A percentile compares a stretch with the other conserved stretches of the same genome.
Conservation (phyloP, 2,888 invertebrate genomes). For the Hypomecis punctinalis region DNA sequence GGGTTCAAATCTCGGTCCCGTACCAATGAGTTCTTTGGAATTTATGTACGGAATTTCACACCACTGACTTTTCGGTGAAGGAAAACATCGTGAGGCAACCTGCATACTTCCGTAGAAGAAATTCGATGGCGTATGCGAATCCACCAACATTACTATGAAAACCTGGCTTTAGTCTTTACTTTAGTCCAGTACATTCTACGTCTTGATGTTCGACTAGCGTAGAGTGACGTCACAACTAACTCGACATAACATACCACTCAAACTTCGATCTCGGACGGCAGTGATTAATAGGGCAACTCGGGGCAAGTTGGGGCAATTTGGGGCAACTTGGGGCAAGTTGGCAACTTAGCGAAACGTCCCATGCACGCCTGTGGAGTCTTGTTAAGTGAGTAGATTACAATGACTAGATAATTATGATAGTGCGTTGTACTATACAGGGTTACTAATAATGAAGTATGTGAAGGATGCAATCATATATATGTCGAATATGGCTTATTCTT, state of each 20-base stretch:
- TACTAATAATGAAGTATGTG: no score
- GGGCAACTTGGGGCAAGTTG: neutral
- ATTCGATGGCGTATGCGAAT: no score
- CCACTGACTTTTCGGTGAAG: no score
- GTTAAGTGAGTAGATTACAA: neutral
- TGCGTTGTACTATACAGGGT: neutral
- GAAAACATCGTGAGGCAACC: no score
- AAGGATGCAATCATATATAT: no score
- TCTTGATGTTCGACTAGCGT: neutral
- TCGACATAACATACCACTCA: constrained; percentile 16
- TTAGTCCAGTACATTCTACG: neutral
- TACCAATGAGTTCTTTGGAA: no score
- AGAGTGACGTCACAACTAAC: constrained; percentile 14
- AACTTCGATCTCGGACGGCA: constrained; percentile 16
- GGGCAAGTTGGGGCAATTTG: constrained; percentile 3
- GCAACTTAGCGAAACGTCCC: constrained; percentile 3
- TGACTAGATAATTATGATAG: neutral
- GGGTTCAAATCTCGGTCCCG: no score
- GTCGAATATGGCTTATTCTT: no score
- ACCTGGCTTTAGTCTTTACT: no score
- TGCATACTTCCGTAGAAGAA: no score
- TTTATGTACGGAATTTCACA: no score
- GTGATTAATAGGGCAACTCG: constrained; percentile 18
- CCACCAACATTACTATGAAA: no score
- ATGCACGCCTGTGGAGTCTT: constrained; percentile 4